Conservation (phyloP, 2,888 invertebrate genomes). For the Chloromyia formosa region DNA sequence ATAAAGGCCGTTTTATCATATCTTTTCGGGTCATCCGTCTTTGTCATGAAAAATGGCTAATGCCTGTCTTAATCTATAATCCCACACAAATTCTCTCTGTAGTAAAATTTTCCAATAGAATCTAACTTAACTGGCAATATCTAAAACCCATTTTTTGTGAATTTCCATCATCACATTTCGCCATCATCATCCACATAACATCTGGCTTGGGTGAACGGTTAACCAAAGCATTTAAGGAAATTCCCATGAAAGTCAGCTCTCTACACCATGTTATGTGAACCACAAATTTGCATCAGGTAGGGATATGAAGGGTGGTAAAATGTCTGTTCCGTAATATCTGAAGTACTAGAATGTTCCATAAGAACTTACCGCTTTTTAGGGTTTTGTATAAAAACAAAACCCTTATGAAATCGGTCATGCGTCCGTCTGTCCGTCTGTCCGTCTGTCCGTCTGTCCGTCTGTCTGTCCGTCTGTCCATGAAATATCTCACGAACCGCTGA, state of each 20-base stretch:
- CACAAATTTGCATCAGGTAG: constrained; percentile 1
- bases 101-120: constrained; percentile 15
- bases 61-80: too few relatives aligned
- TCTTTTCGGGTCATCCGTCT: too few relatives aligned
- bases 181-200: constrained; percentile 9
- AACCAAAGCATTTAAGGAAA: constrained; percentile 21
- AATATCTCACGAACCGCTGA: too few relatives aligned
- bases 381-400: too few relatives aligned
- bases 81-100: too few relatives aligned
- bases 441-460: too few relatives aligned
- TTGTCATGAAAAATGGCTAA: too few relatives aligned
- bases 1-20: too few relatives aligned
- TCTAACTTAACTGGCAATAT: constrained; percentile 28
- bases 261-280: background rate
- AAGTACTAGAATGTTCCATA: constrained; percentile 7
- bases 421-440: too few relatives aligned
- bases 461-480: too few relatives aligned
- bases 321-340: background rate
- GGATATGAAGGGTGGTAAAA: constrained; percentile 17
- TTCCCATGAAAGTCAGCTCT: background rate
- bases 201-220: background rate
- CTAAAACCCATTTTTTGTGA: constrained; percentile 33
- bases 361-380: constrained; percentile 13
- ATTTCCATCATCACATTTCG: constrained; percentile 10
- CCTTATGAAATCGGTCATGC: too few relatives aligned